Percentiles rank a stretch among this genome's conserved stretches.
These are phyloP conservation scores for Trachelipus rathkii DNA, from an alignment of 1,140 invertebrate genomes.

Conservation along the genomic window DNA sequence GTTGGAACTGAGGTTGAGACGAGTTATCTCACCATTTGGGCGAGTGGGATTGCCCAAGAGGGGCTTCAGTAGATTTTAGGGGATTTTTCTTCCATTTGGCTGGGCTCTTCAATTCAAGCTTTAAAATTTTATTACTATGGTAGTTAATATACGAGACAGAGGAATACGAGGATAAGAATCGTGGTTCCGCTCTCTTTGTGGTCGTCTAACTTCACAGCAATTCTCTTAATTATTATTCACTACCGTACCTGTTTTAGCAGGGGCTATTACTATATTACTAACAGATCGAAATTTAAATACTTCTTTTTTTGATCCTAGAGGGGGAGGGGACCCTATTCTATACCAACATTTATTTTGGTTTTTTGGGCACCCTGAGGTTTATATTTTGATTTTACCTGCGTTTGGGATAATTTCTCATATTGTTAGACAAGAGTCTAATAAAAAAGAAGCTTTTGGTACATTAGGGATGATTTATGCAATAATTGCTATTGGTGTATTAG, in stretches of 20 bases:
- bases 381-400: too few relatives aligned
- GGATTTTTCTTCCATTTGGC: not conserved
- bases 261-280: constrained; percentile 67
- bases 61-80: not conserved
- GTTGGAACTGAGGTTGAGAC: too few relatives aligned
- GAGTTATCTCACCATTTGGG: not conserved
- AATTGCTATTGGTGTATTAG: too few relatives aligned
- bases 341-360: too few relatives aligned
- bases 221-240: constrained; percentile 62
- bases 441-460: too few relatives aligned
- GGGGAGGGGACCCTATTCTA: too few relatives aligned
- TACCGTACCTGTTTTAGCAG: constrained; percentile 69
- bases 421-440: too few relatives aligned
- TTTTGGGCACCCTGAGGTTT: too few relatives aligned
- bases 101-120: not conserved
- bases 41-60: not conserved
- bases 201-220: constrained; percentile 63
- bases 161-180: not conserved
- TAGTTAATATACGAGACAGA: not conserved
- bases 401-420: too few relatives aligned
- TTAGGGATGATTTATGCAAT: too few relatives aligned
- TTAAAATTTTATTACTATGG: not conserved
- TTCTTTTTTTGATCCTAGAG: constrained; percentile 54
- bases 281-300: constrained; percentile 56
- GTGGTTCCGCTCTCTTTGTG: constrained; percentile 55